Base-by-base conservation (phyloP, 1,140 invertebrate species). In the Philaenus spumarius region DNA sequence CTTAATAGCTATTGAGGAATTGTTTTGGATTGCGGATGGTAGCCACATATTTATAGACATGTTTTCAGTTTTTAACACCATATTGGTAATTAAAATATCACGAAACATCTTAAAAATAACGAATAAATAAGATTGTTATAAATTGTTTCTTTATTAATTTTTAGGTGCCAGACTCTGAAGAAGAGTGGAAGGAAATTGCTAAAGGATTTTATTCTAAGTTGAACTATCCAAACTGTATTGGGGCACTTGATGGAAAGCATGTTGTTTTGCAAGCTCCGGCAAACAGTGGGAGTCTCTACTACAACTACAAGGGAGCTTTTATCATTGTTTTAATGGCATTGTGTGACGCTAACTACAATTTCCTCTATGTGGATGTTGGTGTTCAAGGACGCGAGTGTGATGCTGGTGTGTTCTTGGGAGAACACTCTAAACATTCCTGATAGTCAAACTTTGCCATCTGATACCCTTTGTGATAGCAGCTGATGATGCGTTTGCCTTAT, bases 321-420 rank as follows among this genome's bases (percentile, higher is more conserved):
- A n/a, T n/a, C n/a, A n/a, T n/a, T n/a, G n/a, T n/a, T n/a, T n/a
- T n/a, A n/a, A 61, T 77, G 45, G 77, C 72, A 6, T 42, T 78
- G 11, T 73, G 73, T 54, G 74, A 78, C 66, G 71, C 71, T 2
- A 66, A 75, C 55, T 76, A 70, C 56, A 68, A 70, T 52, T 77
- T 76, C 63, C 63, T 71, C 19, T 62, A 61, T 53, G 61, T 77
- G 37, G 71, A 77, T 61, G 67, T 77, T 1, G 20, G 26, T 2
- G n/a, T n/a, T n/a, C n/a, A n/a, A n/a, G n/a, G n/a, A n/a, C n/a
- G n/a, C n/a, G n/a, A n/a, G n/a, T n/a, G n/a, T n/a, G n/a, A n/a
- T n/a, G n/a, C n/a, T n/a, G n/a, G n/a, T n/a, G n/a, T n/a, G n/a
- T n/a, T n/a, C 26, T 26, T 30, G n/a, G 14, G 2, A 51, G 5